Evolutionary conservation across 2,888 invertebrate species (phyloP).

Genomic region (Volucella zonaria): DNA sequence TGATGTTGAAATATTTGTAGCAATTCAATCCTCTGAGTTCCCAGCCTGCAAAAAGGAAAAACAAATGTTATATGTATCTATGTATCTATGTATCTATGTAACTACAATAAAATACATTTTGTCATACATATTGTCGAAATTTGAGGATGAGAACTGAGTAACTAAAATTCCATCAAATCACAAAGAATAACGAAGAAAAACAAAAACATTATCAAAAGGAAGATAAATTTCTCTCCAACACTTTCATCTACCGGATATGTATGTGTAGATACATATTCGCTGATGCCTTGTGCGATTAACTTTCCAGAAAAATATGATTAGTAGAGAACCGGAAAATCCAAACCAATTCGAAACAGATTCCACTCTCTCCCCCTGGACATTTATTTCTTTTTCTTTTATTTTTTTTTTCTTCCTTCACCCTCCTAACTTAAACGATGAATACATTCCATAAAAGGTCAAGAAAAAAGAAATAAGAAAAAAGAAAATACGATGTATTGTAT

Average conservation of each 20-base stretch:
- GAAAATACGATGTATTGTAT: slow-evolving; percentile 18
- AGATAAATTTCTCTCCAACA: slow-evolving; percentile 59
- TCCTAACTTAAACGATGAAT: slow-evolving; percentile 36
- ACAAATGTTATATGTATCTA: slow-evolving; percentile 65
- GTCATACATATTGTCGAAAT: too few relatives aligned
- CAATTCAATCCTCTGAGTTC: slow-evolving; percentile 95
- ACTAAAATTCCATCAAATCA: slow-evolving; percentile 18
- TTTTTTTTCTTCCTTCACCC: neutral
- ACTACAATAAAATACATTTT: too few relatives aligned
- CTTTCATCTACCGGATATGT: slow-evolving; percentile 34
- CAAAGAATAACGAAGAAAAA: neutral
- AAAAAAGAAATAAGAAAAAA: slow-evolving; percentile 30
- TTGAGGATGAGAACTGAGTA: neutral
- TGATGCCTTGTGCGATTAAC: slow-evolving; percentile 55
- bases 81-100: too few relatives aligned
- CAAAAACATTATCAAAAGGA: neutral
- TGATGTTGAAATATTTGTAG: slow-evolving; percentile 97
- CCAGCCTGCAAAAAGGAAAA: slow-evolving; percentile 90
- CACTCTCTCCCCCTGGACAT: slow-evolving; percentile 60
- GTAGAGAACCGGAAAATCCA: slow-evolving; percentile 70
- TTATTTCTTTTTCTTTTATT: slow-evolving; percentile 10
- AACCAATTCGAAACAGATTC: slow-evolving; percentile 56
- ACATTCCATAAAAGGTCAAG: slow-evolving; percentile 62
- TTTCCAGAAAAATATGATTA: slow-evolving; percentile 69
- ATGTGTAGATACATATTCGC: neutral